Conservation (phyloP, 2,888 invertebrate genomes). For the Dromius quadrimaculatus region DNA sequence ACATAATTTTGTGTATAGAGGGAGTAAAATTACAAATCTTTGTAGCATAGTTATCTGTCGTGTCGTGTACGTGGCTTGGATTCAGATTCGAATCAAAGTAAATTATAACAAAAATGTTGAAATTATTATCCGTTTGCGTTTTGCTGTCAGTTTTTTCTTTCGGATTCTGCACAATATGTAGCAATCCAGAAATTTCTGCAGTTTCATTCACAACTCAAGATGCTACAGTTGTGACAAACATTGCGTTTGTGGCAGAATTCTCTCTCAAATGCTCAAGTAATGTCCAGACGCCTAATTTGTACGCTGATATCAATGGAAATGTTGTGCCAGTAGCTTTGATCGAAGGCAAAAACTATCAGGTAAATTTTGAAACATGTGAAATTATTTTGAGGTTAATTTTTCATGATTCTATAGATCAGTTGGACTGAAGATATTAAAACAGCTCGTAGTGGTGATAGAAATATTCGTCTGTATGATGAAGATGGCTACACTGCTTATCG, state of each 20-base stretch:
- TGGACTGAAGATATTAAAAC: conserved; percentile 92
- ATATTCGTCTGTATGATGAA: conserved; percentile 88
- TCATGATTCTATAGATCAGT: conserved; percentile 76
- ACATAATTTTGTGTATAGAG: neutral
- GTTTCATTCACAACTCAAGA: conserved; percentile 92
- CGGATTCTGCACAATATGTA: conserved; percentile 66
- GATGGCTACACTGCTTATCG: conserved; percentile 90
- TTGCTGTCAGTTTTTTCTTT: conserved; percentile 44
- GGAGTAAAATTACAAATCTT: neutral
- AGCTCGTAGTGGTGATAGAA: conserved; percentile 84
- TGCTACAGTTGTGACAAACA: conserved; percentile 89
- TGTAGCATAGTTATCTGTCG: neutral
- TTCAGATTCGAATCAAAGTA: conserved; percentile 6
- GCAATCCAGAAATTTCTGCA: conserved; percentile 78
- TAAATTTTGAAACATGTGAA: conserved; percentile 66
- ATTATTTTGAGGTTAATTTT: conserved; percentile 30
- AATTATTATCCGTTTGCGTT: conserved; percentile 22
- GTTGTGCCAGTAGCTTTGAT: conserved; percentile 86
- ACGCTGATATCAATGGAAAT: conserved; percentile 90
- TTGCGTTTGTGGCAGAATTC: conserved; percentile 94
- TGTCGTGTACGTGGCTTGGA: conserved; percentile 29
- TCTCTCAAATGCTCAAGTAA: conserved; percentile 82
- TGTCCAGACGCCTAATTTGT: conserved; percentile 75
- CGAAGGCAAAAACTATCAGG: conserved; percentile 86
- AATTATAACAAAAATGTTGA: conserved; percentile 39